Base-by-base conservation (phyloP, 92 coral and sea anemone genomes). In the Virgularia gustaviana region DNA sequence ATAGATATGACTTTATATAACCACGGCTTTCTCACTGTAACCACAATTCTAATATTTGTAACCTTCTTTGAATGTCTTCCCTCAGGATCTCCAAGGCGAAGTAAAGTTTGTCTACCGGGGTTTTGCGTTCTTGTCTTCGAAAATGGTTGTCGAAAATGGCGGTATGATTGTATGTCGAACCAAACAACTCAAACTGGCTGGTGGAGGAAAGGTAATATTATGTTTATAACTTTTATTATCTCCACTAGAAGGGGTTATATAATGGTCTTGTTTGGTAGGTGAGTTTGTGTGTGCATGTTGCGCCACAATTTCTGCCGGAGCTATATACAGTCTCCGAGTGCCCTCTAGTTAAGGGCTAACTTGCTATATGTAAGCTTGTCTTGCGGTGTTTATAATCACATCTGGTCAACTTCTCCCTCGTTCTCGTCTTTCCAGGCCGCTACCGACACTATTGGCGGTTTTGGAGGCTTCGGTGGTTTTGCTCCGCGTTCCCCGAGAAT, bases 71-170 rank as follows among this genome's bases (percentile, higher is more conserved):
- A 7, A 2, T 12, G 3, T n/a, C 41, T 29, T 10, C 34, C 60
- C 49, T 1, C 49, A 90, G 97, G 92, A 89, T 56, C 63, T 86
- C 35, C 97, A 91, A 55, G 97, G 97, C 16, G 98, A 92, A 78
- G 88, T 92, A 63, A 92, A 89, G 81, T 95, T 89, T 75, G 87
- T 92, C 35, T 92, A 92, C 58, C 91, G 98, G 32, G 90, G 98
- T 65, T 92, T 92, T 78, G 96, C 96, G 5, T 92, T 92, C 78
- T 60, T 92, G 39, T 89, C 90, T 25, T 92, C 96, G 66, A 92
- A 92, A 78, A 89, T 92, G 98, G 87, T 92, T 29, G 88, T 92
- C 20, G 98, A 92, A 73, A 92, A 92, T 67, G 95, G 98, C 36
- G 98, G 98, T 1, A 82, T 92, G 13, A 65, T 92, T 31, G 98